Evolutionary conservation across 2,797 vertebrate genomes (phyloP).

Genomic region (Lateolabrax maculatus): DNA sequence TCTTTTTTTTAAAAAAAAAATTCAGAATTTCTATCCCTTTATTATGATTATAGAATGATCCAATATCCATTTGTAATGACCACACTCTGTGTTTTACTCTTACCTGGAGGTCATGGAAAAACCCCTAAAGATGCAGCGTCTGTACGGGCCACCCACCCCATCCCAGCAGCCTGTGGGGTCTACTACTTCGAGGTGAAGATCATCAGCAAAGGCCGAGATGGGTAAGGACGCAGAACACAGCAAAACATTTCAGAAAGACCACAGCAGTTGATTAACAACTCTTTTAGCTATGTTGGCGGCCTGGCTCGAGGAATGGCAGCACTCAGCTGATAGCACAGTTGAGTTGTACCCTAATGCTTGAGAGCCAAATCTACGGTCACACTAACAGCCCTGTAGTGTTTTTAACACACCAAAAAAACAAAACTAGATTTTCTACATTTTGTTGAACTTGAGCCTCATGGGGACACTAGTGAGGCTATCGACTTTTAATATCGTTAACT

Average conservation of each 20-base stretch:
- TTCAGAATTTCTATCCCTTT: neutral
- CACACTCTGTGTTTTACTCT: neutral
- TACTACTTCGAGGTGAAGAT: constrained; percentile 99
- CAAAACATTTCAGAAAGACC: neutral
- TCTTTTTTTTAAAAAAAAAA: neutral
- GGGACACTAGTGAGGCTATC: no score
- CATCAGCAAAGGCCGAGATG: constrained; percentile 99
- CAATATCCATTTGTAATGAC: neutral
- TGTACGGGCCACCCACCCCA: constrained; percentile 97
- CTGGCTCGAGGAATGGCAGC: neutral
- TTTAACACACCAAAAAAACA: no score
- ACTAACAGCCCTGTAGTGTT: no score
- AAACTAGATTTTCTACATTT: no score
- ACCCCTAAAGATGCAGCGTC: constrained; percentile 99
- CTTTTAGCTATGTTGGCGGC: neutral
- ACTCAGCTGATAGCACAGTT: no score
- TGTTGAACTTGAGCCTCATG: no score
- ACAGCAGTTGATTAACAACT: neutral
- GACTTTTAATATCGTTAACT: neutral
- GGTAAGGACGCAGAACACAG: constrained; percentile 83
- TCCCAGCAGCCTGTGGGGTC: constrained; percentile 98
- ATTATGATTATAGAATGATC: neutral
- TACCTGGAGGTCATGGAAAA: constrained; percentile 93
- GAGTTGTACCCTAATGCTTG: no score
- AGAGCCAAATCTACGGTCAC: no score